Evolutionary conservation across 2,113 vertebrate species (phyloP).

Genomic region (Rhipidura dahli): DNA sequence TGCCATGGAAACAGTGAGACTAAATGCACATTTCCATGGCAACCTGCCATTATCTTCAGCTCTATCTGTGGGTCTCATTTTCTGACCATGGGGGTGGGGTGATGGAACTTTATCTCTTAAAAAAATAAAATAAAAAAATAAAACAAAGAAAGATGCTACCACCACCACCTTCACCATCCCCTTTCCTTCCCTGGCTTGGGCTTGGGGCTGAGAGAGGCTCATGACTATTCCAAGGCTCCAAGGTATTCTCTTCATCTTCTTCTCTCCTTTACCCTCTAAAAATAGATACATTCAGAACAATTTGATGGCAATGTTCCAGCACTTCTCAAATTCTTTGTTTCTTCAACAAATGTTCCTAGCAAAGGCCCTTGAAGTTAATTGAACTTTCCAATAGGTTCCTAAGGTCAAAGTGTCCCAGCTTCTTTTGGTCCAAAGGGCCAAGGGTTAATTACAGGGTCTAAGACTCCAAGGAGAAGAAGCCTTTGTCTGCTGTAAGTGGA

Average conservation of each 20-base stretch:
- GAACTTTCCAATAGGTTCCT: background rate
- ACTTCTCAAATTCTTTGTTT: constrained; percentile 22
- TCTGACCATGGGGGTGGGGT: constrained; percentile 57
- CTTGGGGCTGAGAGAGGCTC: background rate
- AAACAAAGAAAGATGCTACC: background rate
- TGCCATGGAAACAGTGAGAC: constrained; percentile 75
- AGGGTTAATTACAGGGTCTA: background rate
- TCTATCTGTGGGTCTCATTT: constrained; percentile 73
- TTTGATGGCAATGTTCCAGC: constrained; percentile 12
- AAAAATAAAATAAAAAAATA: background rate
- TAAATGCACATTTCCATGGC: constrained; percentile 79
- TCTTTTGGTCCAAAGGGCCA: background rate
- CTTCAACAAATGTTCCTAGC: background rate
- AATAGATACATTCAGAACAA: constrained; percentile 33
- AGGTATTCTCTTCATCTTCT: background rate
- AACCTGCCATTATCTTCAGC: constrained; percentile 77
- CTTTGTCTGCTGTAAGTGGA: background rate
- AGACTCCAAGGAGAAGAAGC: background rate
- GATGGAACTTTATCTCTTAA: constrained; percentile 19
- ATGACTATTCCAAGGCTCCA: background rate
- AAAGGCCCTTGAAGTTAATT: constrained; percentile 21
- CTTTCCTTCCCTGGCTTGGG: background rate
- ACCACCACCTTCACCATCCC: background rate
- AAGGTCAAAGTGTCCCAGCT: background rate
- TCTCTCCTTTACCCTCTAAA: constrained; percentile 23